phyloP scores from a whole-genome alignment of 2,797 vertebrate species.

The Antennarius maculatus region DNA sequence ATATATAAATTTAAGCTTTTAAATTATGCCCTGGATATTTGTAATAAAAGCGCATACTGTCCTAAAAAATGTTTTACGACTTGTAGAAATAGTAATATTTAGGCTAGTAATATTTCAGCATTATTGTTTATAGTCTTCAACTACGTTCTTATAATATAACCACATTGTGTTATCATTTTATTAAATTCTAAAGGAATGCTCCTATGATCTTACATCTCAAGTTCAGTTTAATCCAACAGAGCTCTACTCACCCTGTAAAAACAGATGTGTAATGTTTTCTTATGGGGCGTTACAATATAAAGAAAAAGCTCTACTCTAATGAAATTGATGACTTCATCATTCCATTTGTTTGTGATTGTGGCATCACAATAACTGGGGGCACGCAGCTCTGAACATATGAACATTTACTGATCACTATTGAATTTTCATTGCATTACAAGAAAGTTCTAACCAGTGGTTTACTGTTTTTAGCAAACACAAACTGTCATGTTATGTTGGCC shows the following conservation, averaged over 20 bases:
- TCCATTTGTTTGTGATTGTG: not conserved
- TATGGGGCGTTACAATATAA: not conserved
- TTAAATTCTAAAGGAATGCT: not conserved
- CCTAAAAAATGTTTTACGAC: slow-evolving; percentile 18
- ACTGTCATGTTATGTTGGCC: not conserved
- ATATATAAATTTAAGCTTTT: slow-evolving; percentile 40
- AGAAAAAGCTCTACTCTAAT: not conserved
- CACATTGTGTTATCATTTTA: not conserved
- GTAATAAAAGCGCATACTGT: slow-evolving; percentile 1
- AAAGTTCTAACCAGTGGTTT: not conserved
- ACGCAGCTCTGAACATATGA: not conserved
- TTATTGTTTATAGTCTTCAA: not conserved
- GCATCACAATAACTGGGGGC: not conserved
- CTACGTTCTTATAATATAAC: not conserved
- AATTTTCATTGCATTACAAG: not conserved
- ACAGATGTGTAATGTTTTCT: not conserved
- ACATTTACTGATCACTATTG: not conserved
- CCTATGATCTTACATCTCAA: not conserved
- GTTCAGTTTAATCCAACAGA: not conserved
- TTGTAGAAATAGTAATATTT: slow-evolving; percentile 1
- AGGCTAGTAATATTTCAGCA: slow-evolving; percentile 7
- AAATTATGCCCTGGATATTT: not conserved
- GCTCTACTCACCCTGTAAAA: not conserved
- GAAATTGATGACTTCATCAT: not conserved
- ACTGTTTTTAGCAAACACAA: not conserved